Evolutionary conservation across 2,888 invertebrate species (phyloP), one percentile per base, ranked within the genome.

Genomic region (Seira ritae): DNA sequence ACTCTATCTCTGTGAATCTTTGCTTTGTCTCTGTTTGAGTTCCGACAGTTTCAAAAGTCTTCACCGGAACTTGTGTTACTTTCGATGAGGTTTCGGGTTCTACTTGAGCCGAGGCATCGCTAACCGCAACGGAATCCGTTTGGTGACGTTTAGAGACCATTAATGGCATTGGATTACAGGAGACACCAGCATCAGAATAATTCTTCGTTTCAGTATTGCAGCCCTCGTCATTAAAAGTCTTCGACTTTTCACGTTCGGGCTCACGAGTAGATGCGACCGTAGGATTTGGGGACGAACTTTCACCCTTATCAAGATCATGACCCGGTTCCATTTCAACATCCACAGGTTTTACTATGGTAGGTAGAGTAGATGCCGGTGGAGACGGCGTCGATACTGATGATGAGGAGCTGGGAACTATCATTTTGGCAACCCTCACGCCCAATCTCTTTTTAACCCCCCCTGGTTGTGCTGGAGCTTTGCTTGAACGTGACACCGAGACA

Each of bases 91-190:
- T 62, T 6, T n/a, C 10, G 20, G 70, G 65, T 24, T 65, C 0
- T 20, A 55, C 77, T 20, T 20, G 1, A 42, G 37, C 24, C 0
- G 46, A 37, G n/a, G 19, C 46, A 24, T 78, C 22, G 6, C 42
- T 72, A n/a, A 2, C 42, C 15, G 17, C 6, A 23, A 6, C 3
- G 31, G 6, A 1, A 17, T 10, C 24, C n/a, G 77, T 69, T 69
- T 77, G 77, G 12, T 8, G 60, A 17, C 46, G 12, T 37, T n/a
- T 12, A 4, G 15, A 55, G 15, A n/a, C 15, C 20, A 10, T 10
- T 62, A 12, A 10, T 23, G n/a, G 77, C 42, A 42, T 42, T 12
- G n/a, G 69, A 37, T 24, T 31, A n/a, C 76, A 76, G 15, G 69
- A 20, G 0, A 69, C 17, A 15, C 69, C 76, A 20, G 60, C 15